Base-by-base conservation (phyloP, 2,888 invertebrate species). In the Phyllotreta cruciferae region DNA sequence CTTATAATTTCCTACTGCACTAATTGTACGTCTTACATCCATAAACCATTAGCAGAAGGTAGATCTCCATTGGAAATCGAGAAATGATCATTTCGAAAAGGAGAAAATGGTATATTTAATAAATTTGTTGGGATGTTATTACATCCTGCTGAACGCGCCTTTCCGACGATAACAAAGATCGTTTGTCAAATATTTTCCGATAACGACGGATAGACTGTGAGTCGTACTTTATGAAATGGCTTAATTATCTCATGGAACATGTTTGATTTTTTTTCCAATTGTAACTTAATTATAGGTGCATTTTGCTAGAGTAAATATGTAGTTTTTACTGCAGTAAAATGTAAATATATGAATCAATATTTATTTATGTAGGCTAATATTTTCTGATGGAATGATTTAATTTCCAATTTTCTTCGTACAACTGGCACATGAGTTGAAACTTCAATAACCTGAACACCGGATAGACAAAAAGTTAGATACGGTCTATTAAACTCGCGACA, bases 401-500 rank as follows among this genome's bases (percentile, higher is more conserved):
- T 9, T 36, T n/a, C 10, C 11, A 24, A 24, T 50, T 50, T 50
- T 50, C 14, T 54, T 39, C 56, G 56, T 38, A 52, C 41, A 41
- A 41, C 52, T 52, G 37, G 52, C 52, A 11, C 10, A 11, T 37
- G 8, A 10, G 9, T 13, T 52, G n/a, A 14, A 13, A 13, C 11
- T 52, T 37, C 6, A 34, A 37, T 13, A 10, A 52, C 11, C 47
- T 24, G 24, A 24, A 24, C 47, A 52, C 52, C 38, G 38, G 52
- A 52, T 60, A 56, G 38, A 11, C 39, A 60, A 63, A 60, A 63
- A 63, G 49, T 47, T 56, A 44, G 42, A 50, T 56, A 52, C 60
- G 64, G 64, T 64, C 60, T 64, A 64, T 64, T 60, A 56, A 64
- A 39, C 60, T 37, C 52, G 60, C 56, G 60, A 42, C 60, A 53